Conservation (phyloP, 1,140 invertebrate species). For the Saccostrea echinata region DNA sequence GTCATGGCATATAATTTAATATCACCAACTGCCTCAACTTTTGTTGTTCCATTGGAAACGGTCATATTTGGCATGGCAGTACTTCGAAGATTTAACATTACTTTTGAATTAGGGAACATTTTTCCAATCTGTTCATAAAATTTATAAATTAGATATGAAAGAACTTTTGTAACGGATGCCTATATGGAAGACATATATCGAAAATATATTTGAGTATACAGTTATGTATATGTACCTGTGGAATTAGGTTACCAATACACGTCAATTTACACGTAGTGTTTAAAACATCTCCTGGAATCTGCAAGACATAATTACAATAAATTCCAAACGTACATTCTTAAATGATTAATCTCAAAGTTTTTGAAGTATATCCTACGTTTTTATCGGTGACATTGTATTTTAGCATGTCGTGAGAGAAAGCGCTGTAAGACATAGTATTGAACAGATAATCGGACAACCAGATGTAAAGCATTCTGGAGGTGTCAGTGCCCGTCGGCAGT, state of each 20-base stretch:
- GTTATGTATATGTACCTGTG: constrained; percentile 36
- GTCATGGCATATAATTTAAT: constrained; percentile 6
- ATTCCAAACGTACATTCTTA: too few species aligned
- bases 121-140: constrained; percentile 2
- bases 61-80: constrained; percentile 24
- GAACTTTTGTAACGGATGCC: too few species aligned
- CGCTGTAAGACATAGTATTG: constrained; percentile 24
- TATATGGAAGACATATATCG: too few species aligned
- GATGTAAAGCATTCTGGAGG: constrained; percentile 40
- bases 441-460: constrained; percentile 44
- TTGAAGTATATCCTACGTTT: not conserved
- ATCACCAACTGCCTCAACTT: not conserved
- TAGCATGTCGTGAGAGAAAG: constrained; percentile 13
- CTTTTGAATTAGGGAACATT: constrained; percentile 21
- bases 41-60: not conserved
- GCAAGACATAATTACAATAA: too few species aligned
- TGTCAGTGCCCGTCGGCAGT: not conserved
- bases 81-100: not conserved
- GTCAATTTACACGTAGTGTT: constrained; percentile 32
- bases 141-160: too few species aligned
- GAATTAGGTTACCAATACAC: constrained; percentile 44
- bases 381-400: constrained; percentile 38
- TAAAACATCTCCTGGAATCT: constrained; percentile 3
- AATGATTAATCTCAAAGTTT: too few species aligned
- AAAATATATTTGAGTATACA: too few species aligned